Base-by-base conservation (phyloP, 2,797 vertebrate species). In the Xenentodon cancila region DNA sequence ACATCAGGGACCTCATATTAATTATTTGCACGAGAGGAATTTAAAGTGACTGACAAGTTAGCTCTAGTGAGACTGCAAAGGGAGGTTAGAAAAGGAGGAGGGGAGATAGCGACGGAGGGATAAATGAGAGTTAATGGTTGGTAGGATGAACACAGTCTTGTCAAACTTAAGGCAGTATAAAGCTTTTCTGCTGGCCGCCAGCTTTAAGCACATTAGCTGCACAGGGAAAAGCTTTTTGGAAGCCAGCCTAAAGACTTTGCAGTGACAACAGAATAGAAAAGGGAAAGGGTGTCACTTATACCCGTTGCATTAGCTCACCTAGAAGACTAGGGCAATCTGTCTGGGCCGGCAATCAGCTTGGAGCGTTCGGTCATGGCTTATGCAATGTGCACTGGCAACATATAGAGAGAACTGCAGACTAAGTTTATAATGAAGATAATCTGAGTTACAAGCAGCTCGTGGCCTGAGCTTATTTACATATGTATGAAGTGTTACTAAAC, bases 1-100 rank as follows among this genome's bases (percentile, higher is more conserved):
- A 91, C 88, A 79, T 88, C 77, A 84, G 84, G 87, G 86, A 87
- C 82, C 85, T 75, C 77, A 73, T 87, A 92, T 92, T 93, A 93
- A 93, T 93, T 93, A 93, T 92, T 92, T 89, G 86, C 90, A 92
- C 87, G 64, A 86, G 87, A 92, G 86, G 90, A 92, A 89, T 91
- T 91, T 85, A 84, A 81, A 86, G 81, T 91, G 92, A 94, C 77
- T 92, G 92, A 92, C 91, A 89, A 90, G 82, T 90, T 90, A 91
- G 88, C 82, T 79, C 69, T 68, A 58, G 81, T 87, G 89, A 85
- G 78, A 68, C 56, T 65, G 54, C 1, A 37, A 50, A 32, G 12
- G 48, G 53, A 57, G 71, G 64, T 64, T 55, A 32, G 63, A 53
- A 64, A 68, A 48, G 45, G 60, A 51, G 48, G 61, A 59, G 22